Percentiles rank a stretch among this genome's conserved stretches.
Evolutionary conservation across 2,888 invertebrate genomes (phyloP).

Genomic region (Aspidapion aeneum): DNA sequence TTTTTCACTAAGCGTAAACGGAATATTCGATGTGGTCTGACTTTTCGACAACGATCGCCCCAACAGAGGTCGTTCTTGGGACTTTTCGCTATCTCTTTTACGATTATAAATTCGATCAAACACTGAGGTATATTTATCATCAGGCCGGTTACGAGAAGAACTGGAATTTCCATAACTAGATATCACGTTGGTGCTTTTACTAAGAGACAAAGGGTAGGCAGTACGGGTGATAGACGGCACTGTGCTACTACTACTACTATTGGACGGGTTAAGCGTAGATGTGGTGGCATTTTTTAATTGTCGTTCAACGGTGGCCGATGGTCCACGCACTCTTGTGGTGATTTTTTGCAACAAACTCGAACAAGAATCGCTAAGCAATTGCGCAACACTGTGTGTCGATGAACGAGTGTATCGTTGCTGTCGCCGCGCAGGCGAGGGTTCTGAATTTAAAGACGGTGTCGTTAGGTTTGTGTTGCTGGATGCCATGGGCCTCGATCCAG

Average conservation of each 20-base stretch:
- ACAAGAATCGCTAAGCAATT: conserved; percentile 82
- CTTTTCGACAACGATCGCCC: conserved; percentile 59
- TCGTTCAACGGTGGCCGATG: conserved; percentile 57
- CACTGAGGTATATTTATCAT: conserved; percentile 76
- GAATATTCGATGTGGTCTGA: conserved; percentile 61
- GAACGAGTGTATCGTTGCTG: conserved; percentile 76
- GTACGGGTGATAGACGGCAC: conserved; percentile 35
- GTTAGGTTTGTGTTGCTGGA: conserved; percentile 21
- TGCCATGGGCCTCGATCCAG: conserved; percentile 28
- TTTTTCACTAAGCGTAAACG: conserved; percentile 60
- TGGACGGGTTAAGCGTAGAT: conserved; percentile 29
- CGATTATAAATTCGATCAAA: conserved; percentile 65
- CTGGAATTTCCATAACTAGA: conserved; percentile 41
- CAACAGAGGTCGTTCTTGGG: conserved; percentile 58
- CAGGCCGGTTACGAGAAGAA: conserved; percentile 64
- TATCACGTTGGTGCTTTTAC: conserved; percentile 69
- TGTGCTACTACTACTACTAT: conserved; percentile 37
- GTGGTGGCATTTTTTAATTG: conserved; percentile 25
- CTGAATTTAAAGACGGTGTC: conserved; percentile 11
- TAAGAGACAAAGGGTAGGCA: conserved; percentile 68
- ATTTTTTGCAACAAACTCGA: conserved; percentile 80
- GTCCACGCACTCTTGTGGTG: conserved; percentile 69
- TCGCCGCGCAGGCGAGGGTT: conserved; percentile 45
- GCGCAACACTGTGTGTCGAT: conserved; percentile 77
- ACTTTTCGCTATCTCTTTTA: conserved; percentile 64